Base-by-base conservation (phyloP, 2,113 vertebrate genomes). In the Syrrhaptes paradoxus region DNA sequence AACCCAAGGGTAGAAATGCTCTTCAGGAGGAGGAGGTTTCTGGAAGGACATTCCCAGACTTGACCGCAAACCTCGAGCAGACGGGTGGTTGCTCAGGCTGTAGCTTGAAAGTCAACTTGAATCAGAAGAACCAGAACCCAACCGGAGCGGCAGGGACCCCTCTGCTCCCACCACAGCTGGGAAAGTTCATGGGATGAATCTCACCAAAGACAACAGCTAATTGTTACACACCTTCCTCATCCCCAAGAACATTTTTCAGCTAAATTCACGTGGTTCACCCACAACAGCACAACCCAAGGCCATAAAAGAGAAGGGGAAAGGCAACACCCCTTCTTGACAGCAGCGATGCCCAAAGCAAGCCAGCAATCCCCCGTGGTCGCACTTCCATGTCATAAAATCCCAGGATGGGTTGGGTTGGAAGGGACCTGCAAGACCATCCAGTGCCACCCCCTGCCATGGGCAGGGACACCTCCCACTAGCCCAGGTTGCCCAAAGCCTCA, bases 281-380 rank as follows among this genome's bases (percentile, higher is more conserved):
- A 46, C 24, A 10, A 11, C 0, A 0, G 19, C 29, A 20, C 43
- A 31, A 34, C 4, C 1, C 18, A 26, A 18, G n/a, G 65, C 17
- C 26, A 68, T 24, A 12, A 18, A 17, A 28, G 25, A 38, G 29
- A 38, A 36, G 25, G 10, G 25, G 41, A 57, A 62, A 54, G 34
- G 11, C 8, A 26, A 16, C 38, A 17, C 38, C 31, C 11, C 41
- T 32, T 62, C 48, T 17, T 36, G 28, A 38, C 61, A 65, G 38
- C 49, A 41, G 24, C 1, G 2, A 66, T 15, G 17, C 51, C 46
- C 72, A 49, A n/a, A 34, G 24, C 7, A 17, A 31, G 2, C 17
- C 13, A 13, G 4, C 38, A 43, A 13, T 4, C 7, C 19, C 38
- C 11, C 1, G 0, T 5, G 19, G 36, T 5, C 24, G 17, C 73